Conservation (phyloP, 2,888 invertebrate species). For the Zygaena filipendulae region DNA sequence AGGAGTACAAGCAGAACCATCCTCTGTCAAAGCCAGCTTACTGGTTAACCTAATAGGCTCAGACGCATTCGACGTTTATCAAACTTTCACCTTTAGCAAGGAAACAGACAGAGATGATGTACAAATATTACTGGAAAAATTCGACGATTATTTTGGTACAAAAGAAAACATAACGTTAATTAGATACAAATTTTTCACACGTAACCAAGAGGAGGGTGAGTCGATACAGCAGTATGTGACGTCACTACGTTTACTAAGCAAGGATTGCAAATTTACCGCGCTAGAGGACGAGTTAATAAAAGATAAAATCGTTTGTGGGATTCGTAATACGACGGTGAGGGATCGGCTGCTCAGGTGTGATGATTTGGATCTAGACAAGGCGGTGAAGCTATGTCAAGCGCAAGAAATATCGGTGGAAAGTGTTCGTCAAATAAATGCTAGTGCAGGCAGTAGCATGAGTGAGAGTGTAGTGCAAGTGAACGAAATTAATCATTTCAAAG, state of each 20-base stretch:
- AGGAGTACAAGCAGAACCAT: slow-evolving; percentile 7
- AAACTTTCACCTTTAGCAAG: slow-evolving; percentile 10
- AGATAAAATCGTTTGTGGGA: slow-evolving; percentile 6
- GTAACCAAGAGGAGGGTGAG: slow-evolving; percentile 9
- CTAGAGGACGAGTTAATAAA: slow-evolving; percentile 4
- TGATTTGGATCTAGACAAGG: slow-evolving; percentile 6
- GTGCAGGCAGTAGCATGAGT: neutral
- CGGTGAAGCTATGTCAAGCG: slow-evolving; percentile 12
- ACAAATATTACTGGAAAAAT: slow-evolving; percentile 8
- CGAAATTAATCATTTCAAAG: slow-evolving; percentile 1
- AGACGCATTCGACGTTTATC: slow-evolving; percentile 13
- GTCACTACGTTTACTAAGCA: slow-evolving; percentile 1
- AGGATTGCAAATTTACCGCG: slow-evolving; percentile 2
- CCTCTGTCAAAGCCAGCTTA: slow-evolving; percentile 2
- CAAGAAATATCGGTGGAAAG: neutral
- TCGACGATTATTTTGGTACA: slow-evolving; percentile 9
- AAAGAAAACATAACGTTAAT: slow-evolving; percentile 9
- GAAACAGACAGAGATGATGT: slow-evolving; percentile 10
- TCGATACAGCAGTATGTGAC: slow-evolving; percentile 10
- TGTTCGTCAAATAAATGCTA: neutral
- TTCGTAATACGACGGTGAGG: slow-evolving; percentile 1
- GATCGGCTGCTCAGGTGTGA: slow-evolving; percentile 5
- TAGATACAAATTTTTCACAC: slow-evolving; percentile 13
- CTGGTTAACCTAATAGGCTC: slow-evolving; percentile 17
- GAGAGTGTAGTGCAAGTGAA: too few species aligned